Evolutionary conservation across 2,888 invertebrate genomes (phyloP).

Genomic region (Brachypalpus laphriformis): DNA sequence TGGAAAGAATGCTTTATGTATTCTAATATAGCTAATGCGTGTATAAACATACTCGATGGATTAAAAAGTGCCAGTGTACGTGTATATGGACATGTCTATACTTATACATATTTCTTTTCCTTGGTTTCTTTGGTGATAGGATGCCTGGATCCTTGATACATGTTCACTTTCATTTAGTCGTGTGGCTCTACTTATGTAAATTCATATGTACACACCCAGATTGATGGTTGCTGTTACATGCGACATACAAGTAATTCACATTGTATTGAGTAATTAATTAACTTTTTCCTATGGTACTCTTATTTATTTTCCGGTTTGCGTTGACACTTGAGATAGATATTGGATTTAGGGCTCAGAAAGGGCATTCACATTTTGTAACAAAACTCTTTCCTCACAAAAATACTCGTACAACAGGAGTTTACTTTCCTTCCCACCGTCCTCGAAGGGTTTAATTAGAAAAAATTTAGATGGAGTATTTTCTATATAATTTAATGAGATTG

Average conservation of each 20-base stretch:
- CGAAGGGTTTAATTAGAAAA: too few species aligned
- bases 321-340: not conserved
- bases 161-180: not conserved
- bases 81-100: not conserved
- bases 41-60: not conserved
- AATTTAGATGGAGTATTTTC: too few species aligned
- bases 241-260: not conserved
- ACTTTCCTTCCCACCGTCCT: too few species aligned
- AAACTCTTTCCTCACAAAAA: too few species aligned
- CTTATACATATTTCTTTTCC: not conserved
- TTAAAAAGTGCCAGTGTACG: not conserved
- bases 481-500: too few species aligned
- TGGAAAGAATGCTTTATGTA: not conserved
- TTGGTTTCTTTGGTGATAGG: not conserved
- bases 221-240: not conserved
- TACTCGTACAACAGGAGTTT: too few species aligned
- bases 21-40: not conserved
- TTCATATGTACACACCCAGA: not conserved
- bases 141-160: not conserved
- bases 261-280: not conserved
- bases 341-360: not conserved
- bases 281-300: not conserved
- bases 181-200: not conserved
- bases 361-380: not conserved
- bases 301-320: not conserved